These are phyloP conservation scores for Chymomyza amoena DNA, from an alignment of 2,888 invertebrate genomes.

Conservation along the genomic window DNA sequence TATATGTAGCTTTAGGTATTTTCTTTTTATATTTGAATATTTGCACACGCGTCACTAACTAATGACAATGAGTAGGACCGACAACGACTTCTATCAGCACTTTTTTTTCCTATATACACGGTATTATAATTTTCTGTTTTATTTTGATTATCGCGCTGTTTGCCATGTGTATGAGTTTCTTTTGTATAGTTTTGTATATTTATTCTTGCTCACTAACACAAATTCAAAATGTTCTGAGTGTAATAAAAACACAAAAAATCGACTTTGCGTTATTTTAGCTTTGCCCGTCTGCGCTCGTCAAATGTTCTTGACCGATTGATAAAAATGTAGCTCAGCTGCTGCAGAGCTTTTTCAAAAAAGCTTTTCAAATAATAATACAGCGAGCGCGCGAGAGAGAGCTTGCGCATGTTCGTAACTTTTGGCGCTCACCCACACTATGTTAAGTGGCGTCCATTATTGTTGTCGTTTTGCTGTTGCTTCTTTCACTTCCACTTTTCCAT, in stretches of 20 bases:
- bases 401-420: neutral
- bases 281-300: slow-evolving; percentile 61
- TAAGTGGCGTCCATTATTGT: neutral
- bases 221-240: slow-evolving; percentile 32
- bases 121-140: slow-evolving; percentile 28
- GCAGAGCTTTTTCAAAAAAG: slow-evolving; percentile 36
- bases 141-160: slow-evolving; percentile 57
- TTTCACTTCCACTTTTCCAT: slow-evolving; percentile 61
- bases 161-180: neutral
- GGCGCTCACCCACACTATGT: neutral
- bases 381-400: no score
- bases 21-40: slow-evolving; percentile 27
- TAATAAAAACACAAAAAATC: neutral
- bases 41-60: slow-evolving; percentile 32
- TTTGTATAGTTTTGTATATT: neutral
- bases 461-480: slow-evolving; percentile 52
- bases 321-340: slow-evolving; percentile 71
- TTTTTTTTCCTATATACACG: neutral
- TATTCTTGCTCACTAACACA: slow-evolving; percentile 29
- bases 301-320: slow-evolving; percentile 79
- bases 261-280: slow-evolving; percentile 26
- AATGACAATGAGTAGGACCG: neutral
- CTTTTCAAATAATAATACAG: neutral
- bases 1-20: neutral
- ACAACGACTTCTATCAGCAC: neutral